phyloP scores from a whole-genome alignment of 2,888 invertebrate genomes.

The Ormyrus nitidulus region DNA sequence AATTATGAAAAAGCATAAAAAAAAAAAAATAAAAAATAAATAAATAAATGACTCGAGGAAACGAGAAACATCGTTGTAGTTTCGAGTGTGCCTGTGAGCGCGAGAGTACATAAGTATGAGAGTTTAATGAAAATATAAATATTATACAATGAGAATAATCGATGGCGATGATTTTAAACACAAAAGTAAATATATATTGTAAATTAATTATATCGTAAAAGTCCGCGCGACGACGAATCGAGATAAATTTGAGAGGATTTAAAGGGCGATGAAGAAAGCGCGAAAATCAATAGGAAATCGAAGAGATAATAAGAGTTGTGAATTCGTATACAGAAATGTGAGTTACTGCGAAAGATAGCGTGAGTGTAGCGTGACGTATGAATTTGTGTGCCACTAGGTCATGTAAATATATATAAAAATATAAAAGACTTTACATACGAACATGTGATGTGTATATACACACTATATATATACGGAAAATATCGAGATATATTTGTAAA shows the following conservation, averaged over 20 bases:
- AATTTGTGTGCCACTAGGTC: slow-evolving; percentile 68
- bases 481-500: slow-evolving; percentile 74
- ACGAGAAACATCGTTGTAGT: slow-evolving; percentile 51
- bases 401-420: slow-evolving; percentile 68
- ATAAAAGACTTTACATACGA: slow-evolving; percentile 68
- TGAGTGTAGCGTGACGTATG: slow-evolving; percentile 39
- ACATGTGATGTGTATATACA: slow-evolving; percentile 70
- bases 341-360: slow-evolving; percentile 13
- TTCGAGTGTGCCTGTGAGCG: slow-evolving; percentile 58
- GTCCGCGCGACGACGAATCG: slow-evolving; percentile 26
- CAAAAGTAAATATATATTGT: slow-evolving; percentile 52
- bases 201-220: slow-evolving; percentile 49
- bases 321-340: slow-evolving; percentile 29
- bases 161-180: slow-evolving; percentile 34
- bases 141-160: slow-evolving; percentile 28
- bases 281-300: slow-evolving; percentile 43
- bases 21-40: slow-evolving; percentile 40
- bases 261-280: background rate
- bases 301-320: slow-evolving; percentile 38
- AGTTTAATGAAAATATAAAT: slow-evolving; percentile 36
- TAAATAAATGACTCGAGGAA: slow-evolving; percentile 22
- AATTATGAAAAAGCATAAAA: slow-evolving; percentile 34
- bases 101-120: slow-evolving; percentile 41
- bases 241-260: slow-evolving; percentile 1
- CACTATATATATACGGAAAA: slow-evolving; percentile 61